Percentiles rank a stretch among this genome's conserved stretches.
Conservation (phyloP, 2,797 vertebrate species). For the Rhinichthys osculus region DNA sequence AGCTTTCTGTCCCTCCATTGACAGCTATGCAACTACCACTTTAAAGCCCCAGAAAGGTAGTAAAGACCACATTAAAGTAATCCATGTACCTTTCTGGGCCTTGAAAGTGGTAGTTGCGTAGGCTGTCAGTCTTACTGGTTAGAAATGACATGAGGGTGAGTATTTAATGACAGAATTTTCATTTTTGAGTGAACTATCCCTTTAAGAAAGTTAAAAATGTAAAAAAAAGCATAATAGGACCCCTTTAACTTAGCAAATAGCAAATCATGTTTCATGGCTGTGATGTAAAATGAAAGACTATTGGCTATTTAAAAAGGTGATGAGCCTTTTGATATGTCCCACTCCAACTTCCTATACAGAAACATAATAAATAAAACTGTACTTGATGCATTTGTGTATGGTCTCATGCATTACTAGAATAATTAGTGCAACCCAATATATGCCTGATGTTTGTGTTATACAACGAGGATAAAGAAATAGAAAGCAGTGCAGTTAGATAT, state of each 20-base stretch:
- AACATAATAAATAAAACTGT: not conserved
- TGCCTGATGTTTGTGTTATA: not conserved
- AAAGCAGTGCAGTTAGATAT: conserved; percentile 21
- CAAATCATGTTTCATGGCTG: not conserved
- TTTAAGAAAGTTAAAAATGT: not conserved
- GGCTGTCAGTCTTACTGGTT: not conserved
- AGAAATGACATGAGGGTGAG: not conserved
- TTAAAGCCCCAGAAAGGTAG: not conserved
- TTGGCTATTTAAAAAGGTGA: not conserved
- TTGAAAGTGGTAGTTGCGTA: not conserved
- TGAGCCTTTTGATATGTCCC: not conserved
- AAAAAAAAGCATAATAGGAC: not conserved
- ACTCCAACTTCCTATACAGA: not conserved
- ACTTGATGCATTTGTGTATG: not conserved
- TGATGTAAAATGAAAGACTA: not conserved
- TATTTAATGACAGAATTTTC: not conserved
- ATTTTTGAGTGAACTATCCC: not conserved
- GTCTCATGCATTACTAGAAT: not conserved
- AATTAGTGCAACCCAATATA: not conserved
- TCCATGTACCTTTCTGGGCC: too few species aligned
- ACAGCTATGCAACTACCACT: not conserved
- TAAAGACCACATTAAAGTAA: too few species aligned
- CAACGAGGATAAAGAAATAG: not conserved
- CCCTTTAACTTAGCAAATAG: not conserved
- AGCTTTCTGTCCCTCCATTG: not conserved